Percentiles rank a stretch among this genome's conserved stretches.
Conservation (phyloP, 53 echinoderm and acorn worm species). For the Holothuria leucospilota region DNA sequence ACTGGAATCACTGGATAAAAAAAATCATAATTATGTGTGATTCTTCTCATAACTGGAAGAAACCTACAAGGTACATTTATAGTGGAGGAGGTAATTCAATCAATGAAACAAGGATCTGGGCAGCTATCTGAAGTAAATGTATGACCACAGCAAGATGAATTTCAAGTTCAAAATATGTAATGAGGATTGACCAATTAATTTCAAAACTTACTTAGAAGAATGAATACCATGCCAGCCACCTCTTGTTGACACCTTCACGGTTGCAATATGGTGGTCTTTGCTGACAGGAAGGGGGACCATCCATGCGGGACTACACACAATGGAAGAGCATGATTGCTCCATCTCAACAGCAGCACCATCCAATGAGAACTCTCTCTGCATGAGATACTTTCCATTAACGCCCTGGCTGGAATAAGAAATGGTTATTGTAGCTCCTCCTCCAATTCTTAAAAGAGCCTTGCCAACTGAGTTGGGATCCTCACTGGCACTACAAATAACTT, state of each 20-base stretch:
- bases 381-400: slow-evolving; percentile 14
- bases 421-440: slow-evolving; percentile 5
- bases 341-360: slow-evolving; percentile 22
- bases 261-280: slow-evolving; percentile 5
- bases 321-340: neutral
- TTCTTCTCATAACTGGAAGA: too few relatives aligned
- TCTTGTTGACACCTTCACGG: slow-evolving; percentile 1
- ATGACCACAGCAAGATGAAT: too few relatives aligned
- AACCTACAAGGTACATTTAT: too few relatives aligned
- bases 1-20: too few relatives aligned
- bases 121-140: too few relatives aligned
- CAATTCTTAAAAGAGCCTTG: neutral
- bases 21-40: too few relatives aligned
- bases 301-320: slow-evolving; percentile 25
- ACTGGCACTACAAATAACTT: neutral
- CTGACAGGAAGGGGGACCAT: slow-evolving; percentile 30
- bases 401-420: neutral
- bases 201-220: neutral
- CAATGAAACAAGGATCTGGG: too few relatives aligned
- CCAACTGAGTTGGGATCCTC: neutral
- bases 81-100: too few relatives aligned
- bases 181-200: too few relatives aligned
- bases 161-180: too few relatives aligned
- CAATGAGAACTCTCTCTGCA: neutral
- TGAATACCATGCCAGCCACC: slow-evolving; percentile 4